Conservation (phyloP, 30 jellyfish, hydroid and myxozoan genomes). For the Pelagia noctiluca region DNA sequence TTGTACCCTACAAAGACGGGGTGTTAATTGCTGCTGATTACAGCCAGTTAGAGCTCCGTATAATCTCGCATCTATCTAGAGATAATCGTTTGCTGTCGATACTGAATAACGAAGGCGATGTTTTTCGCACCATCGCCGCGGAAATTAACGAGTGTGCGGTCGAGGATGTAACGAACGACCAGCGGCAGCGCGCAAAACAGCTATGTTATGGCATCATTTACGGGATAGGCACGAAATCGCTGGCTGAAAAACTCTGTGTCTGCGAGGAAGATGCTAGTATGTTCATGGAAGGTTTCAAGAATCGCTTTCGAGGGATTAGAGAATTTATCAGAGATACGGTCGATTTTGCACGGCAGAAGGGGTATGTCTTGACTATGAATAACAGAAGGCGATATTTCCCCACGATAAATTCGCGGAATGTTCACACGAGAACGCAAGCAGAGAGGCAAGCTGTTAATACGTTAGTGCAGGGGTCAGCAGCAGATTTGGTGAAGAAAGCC, state of each 20-base stretch:
- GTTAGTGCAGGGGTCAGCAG: conserved; percentile 97
- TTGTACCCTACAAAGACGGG: conserved; percentile 76
- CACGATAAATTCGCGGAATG: conserved; percentile 69
- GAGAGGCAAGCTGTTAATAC: conserved; percentile 98
- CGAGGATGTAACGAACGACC: conserved; percentile 71
- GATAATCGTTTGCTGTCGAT: conserved; percentile 66
- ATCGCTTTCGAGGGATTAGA: conserved; percentile 60
- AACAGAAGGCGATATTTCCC: conserved; percentile 86
- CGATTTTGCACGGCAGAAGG: conserved; percentile 67
- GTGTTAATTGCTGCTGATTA: conserved; percentile 89
- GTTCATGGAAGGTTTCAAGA: conserved; percentile 78
- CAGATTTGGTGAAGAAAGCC: conserved; percentile 90
- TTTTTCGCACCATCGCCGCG: conserved; percentile 92
- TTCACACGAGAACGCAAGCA: conserved; percentile 88
- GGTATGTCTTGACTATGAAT: conserved; percentile 77
- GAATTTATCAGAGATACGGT: conserved; percentile 68
- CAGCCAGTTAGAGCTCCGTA: conserved; percentile 89
- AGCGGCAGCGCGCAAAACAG: conserved; percentile 91
- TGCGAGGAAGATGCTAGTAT: conserved; percentile 77
- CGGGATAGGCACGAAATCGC: conserved; percentile 93
- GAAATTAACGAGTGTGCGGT: conserved; percentile 68
- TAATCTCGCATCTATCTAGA: conserved; percentile 83
- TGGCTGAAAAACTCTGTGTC: conserved; percentile 77
- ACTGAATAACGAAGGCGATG: conserved; percentile 80
- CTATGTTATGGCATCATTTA: conserved; percentile 93